Base-by-base conservation (phyloP, 2,888 invertebrate genomes). In the Petrophora chlorosata region DNA sequence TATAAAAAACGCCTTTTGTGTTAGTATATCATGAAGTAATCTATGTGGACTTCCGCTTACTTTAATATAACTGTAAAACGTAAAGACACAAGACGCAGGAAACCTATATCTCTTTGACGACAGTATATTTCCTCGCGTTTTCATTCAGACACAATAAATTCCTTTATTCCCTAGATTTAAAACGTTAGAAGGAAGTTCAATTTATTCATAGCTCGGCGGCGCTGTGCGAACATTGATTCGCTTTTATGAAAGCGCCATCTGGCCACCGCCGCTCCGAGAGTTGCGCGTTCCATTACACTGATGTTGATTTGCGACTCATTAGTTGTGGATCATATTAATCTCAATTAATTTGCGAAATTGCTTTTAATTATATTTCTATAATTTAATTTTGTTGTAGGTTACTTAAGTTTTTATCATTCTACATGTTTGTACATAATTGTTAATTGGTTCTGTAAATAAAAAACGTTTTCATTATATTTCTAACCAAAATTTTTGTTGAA, bases 201-300 rank as follows among this genome's bases (percentile, higher is more conserved):
- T 64, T 61, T 57, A 44, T 67, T 73, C 65, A 32, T 60, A 63
- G 56, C 63, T 73, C 62, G 3, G 5, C 2, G 57, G 47, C 58
- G 51, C 63, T 76, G 72, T 78, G 66, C 65, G 78, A 78, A 70
- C 78, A 76, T 76, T 79, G 78, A 80, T 80, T 78, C 61, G 74
- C 73, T 80, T 80, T 79, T 79, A 80, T 80, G 74, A 79, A 74
- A 63, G 74, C 72, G 74, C 68, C 80, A 79, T 79, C 79, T 79
- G 78, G 17, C 54, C 61, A 42, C 35, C 61, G 43, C 35, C 48
- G 53, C 45, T 55, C 59, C 62, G 61, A 52, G 66, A 66, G 64
- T 63, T 29, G 56, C 50, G 50, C 30, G 13, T 30, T 41, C 42
- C 57, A 60, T 55, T 58, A 58, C 51, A 35, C 36, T 23, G 7